Evolutionary conservation across 2,888 invertebrate genomes (phyloP).

Genomic region (Melinaea marsaeus): DNA sequence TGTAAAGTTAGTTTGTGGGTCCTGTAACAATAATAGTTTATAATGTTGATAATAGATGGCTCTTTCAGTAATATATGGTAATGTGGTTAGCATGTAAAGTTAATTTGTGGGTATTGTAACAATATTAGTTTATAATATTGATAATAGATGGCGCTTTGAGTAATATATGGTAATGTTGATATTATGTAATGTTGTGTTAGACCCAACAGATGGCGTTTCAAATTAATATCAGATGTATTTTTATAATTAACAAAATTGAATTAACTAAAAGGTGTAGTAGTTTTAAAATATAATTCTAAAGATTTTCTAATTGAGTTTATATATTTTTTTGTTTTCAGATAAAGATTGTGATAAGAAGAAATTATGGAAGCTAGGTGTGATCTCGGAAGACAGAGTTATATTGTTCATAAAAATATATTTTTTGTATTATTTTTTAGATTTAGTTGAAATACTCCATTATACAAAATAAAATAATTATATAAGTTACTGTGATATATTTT

Average conservation of each 20-base stretch:
- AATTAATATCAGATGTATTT: not conserved
- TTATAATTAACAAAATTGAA: not conserved
- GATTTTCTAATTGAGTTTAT: not conserved
- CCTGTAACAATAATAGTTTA: too few species aligned
- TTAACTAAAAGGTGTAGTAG: not conserved
- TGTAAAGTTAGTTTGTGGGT: too few species aligned
- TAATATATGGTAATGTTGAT: not conserved
- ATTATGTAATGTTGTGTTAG: not conserved
- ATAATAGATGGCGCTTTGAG: slow-evolving; percentile 35
- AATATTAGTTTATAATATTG: too few species aligned
- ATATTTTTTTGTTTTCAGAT: slow-evolving; percentile 46
- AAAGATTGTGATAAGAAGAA: slow-evolving; percentile 55
- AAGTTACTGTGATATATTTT: slow-evolving; percentile 20
- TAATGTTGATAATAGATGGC: too few species aligned
- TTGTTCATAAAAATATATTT: slow-evolving; percentile 45
- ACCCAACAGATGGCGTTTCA: slow-evolving; percentile 14
- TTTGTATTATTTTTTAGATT: slow-evolving; percentile 37
- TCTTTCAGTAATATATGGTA: too few species aligned
- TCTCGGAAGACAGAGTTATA: slow-evolving; percentile 62
- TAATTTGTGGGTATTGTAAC: too few species aligned
- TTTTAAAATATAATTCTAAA: too few species aligned
- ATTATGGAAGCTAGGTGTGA: slow-evolving; percentile 68
- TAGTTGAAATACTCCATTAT: slow-evolving; percentile 36
- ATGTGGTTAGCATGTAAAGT: too few species aligned
- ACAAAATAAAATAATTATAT: slow-evolving; percentile 32